Evolutionary conservation across 2,888 invertebrate genomes (phyloP).

Genomic region (Himalopsyche tibetana): DNA sequence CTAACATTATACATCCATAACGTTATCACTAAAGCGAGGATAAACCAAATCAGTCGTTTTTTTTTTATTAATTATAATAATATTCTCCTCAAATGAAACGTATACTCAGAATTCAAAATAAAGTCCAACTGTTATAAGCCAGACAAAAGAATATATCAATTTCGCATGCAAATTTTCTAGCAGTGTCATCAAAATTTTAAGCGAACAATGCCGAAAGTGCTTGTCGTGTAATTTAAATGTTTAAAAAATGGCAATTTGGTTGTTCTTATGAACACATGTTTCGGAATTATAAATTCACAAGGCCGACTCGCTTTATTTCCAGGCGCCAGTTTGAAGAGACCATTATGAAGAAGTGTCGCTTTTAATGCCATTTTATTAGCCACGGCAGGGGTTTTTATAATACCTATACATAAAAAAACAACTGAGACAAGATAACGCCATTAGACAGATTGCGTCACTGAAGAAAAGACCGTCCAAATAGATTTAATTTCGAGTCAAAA

Average conservation of each 20-base stretch:
- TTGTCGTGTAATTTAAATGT: background rate
- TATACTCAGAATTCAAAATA: background rate
- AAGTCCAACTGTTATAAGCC: background rate
- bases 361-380: conserved; percentile 31
- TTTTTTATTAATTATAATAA: background rate
- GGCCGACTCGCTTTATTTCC: conserved; percentile 42
- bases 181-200: conserved; percentile 31
- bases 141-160: conserved; percentile 25
- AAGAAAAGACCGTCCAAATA: background rate
- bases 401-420: background rate
- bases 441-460: background rate
- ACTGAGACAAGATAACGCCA: conserved; percentile 13
- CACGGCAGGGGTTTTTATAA: conserved; percentile 10
- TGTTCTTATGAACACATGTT: conserved; percentile 4
- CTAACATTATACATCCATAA: no score
- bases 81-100: background rate
- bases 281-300: conserved; percentile 35
- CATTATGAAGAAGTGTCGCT: conserved; percentile 3
- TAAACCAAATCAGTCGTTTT: no score
- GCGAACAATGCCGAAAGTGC: conserved; percentile 6
- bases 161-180: conserved; percentile 1
- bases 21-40: no score
- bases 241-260: background rate
- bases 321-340: conserved; percentile 27
- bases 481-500: background rate